Conservation (phyloP, 1,140 invertebrate genomes). For the Charaxes varanes region DNA sequence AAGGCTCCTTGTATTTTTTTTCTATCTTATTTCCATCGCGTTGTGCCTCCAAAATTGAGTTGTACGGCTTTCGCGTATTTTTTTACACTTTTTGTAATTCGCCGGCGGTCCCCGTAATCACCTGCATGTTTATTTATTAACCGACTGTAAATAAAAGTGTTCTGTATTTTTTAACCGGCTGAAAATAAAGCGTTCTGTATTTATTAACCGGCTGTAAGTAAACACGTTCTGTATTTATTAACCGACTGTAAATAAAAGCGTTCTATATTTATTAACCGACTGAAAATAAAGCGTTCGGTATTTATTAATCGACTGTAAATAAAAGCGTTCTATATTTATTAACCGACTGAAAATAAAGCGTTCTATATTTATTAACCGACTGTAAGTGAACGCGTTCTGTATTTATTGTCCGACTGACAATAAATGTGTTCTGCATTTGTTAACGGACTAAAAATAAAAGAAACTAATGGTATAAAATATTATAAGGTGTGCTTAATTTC, state of each 20-base stretch:
- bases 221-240: no score
- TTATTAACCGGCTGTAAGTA: no score
- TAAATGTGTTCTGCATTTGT: no score
- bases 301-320: conserved; percentile 46
- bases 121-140: conserved; percentile 62
- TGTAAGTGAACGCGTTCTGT: no score
- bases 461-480: neutral
- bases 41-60: conserved; percentile 65
- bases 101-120: conserved; percentile 59
- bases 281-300: no score
- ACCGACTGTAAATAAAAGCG: no score
- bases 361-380: no score
- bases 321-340: conserved; percentile 13
- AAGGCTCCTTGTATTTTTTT: conserved; percentile 44
- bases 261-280: no score
- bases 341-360: neutral
- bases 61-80: conserved; percentile 51
- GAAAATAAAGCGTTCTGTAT: neutral
- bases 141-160: conserved; percentile 26
- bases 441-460: no score
- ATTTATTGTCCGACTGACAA: no score
- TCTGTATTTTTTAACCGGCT: conserved; percentile 11
- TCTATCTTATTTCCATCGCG: conserved; percentile 49
- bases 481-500: no score
- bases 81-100: conserved; percentile 48